Conservation (phyloP, 2,888 invertebrate genomes). For the Lysandra coridon region DNA sequence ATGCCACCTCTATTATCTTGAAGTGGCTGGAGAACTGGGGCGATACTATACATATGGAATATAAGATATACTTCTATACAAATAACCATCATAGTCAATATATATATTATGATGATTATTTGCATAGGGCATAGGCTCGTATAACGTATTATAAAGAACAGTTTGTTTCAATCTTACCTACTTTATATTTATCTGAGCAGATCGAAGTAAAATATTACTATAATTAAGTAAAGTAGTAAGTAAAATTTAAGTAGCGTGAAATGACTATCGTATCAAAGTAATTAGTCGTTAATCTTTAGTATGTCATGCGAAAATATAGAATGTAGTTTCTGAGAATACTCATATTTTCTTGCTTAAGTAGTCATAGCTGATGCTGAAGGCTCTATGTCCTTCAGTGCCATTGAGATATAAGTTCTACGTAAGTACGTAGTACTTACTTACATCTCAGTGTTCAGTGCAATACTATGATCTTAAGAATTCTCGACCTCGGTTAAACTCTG, state of each 20-base stretch:
- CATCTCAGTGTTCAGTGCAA: background rate
- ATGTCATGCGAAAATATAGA: slow-evolving; percentile 1
- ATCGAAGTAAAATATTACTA: background rate
- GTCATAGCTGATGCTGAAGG: background rate
- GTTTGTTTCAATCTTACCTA: too few relatives aligned
- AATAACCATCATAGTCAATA: background rate
- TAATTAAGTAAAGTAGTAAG: too few relatives aligned
- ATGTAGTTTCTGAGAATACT: background rate
- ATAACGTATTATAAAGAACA: too few relatives aligned
- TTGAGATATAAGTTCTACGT: too few relatives aligned
- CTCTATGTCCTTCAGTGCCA: background rate
- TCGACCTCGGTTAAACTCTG: background rate
- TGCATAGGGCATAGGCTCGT: too few relatives aligned
- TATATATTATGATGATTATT: too few relatives aligned
- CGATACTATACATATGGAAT: background rate
- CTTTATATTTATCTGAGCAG: too few relatives aligned
- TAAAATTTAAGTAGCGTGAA: too few relatives aligned
- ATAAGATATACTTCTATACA: background rate
- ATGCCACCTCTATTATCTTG: background rate
- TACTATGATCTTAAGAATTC: background rate
- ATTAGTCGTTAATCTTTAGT: background rate
- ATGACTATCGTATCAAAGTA: background rate
- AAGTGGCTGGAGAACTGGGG: background rate
- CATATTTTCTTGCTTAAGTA: too few relatives aligned
- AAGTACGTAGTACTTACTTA: too few relatives aligned